Base-by-base conservation (phyloP, 2,113 vertebrate species). In the Vulpes ferrilata region DNA sequence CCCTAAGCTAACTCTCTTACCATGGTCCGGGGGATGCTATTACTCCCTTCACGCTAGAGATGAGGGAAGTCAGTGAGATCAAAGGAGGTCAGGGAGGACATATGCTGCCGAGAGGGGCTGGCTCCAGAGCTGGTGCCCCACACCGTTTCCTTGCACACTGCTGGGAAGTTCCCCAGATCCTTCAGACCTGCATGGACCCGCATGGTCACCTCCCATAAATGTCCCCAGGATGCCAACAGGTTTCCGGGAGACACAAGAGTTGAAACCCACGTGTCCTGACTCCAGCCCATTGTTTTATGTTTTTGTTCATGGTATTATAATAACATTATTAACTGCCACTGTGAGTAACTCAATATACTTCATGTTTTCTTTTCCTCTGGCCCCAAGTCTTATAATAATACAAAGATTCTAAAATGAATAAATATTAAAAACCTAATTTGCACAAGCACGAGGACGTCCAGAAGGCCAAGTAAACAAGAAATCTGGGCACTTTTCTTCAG, bases 351-450 rank as follows among this genome's bases (percentile, higher is more conserved):
- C 51, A 76, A 83, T 86, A 95, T 8, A 73, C 20, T 93, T 82
- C 10, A 10, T 76, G 78, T 64, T 35, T 83, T 86, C 60, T 95
- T 95, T 23, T 25, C 25, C 71, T 90, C n/a, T 0, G 71, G 86
- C 57, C 95, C 82, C 88, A 90, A 90, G 91, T 51, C 95, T 95
- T 97, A 78, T 6, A 62, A 97, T 92, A 98, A 97, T 80, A 97
- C 88, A 82, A 71, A 78, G 20, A 91, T 83, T 86, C 82, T 86
- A 43, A 79, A 69, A 88, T 32, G 62, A 96, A 96, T 95, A 95
- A 94, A 83, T 90, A 93, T 53, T 74, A 87, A 91, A 92, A 95
- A 62, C n/a, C 30, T 20, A 53, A 93, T 95, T 69, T 95, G 55
- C 74, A 76, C 74, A 93, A 81, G 48, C 35, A 97, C 0, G 6